A percentile compares a stretch with the other conserved stretches of the same genome.
These are phyloP conservation scores for Eucidaris tribuloides DNA, from an alignment of 35 echinoderm and acorn worm species.

Conservation along the genomic window DNA sequence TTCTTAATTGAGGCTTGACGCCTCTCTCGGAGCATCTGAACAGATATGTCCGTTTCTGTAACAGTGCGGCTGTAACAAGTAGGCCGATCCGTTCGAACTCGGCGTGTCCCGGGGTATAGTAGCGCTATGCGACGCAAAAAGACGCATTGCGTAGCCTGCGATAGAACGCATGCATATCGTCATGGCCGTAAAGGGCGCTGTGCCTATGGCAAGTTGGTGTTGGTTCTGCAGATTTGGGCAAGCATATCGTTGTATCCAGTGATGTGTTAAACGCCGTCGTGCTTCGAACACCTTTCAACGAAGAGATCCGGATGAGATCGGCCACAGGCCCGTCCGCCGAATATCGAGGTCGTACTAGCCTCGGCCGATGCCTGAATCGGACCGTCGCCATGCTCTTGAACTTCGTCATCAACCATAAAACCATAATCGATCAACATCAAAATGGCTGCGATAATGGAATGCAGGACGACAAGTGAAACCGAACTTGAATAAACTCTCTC, in stretches of 20 bases:
- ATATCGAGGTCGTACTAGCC: constrained; percentile 21
- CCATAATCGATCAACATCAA: constrained; percentile 74
- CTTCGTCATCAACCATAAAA: constrained; percentile 50
- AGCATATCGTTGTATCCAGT: constrained; percentile 51
- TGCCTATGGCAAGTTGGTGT: constrained; percentile 49
- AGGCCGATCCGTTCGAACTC: constrained; percentile 63
- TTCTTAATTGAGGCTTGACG: constrained; percentile 55
- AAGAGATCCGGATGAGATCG: constrained; percentile 39
- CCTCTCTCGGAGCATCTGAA: constrained; percentile 40
- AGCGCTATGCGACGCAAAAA: constrained; percentile 68
- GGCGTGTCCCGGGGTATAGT: constrained; percentile 77
- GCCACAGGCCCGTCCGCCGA: constrained; percentile 45
- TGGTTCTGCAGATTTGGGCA: constrained; percentile 56
- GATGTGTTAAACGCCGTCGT: constrained; percentile 55
- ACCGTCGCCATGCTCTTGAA: constrained; percentile 47
- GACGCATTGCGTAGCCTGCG: constrained; percentile 74
- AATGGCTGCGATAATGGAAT: constrained; percentile 51
- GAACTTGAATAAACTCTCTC: constrained; percentile 74
- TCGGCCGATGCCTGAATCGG: constrained; percentile 40
- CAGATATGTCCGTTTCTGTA: constrained; percentile 57
- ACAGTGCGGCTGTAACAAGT: constrained; percentile 73
- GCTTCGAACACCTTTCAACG: constrained; percentile 57
- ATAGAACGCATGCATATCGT: constrained; percentile 77
- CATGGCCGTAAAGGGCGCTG: constrained; percentile 46
- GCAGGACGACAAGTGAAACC: constrained; percentile 68